Conservation (phyloP, 2,888 invertebrate species). For the Zonitis immaculata region DNA sequence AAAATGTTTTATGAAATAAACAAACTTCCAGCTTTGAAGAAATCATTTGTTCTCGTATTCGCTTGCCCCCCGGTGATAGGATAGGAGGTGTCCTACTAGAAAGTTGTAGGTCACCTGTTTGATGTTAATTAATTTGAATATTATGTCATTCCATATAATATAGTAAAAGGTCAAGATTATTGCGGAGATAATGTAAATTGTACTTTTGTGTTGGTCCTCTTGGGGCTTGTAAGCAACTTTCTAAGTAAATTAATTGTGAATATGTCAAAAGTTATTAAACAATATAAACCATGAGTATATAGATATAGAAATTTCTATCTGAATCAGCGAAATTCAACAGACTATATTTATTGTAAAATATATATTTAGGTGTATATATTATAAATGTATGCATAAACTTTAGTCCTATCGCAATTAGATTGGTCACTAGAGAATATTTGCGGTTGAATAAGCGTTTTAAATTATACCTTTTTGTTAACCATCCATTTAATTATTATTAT, state of each 20-base stretch:
- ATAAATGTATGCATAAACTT: background rate
- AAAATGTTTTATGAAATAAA: too few relatives aligned
- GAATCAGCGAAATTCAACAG: background rate
- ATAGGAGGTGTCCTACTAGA: too few relatives aligned
- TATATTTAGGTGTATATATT: background rate
- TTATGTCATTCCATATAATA: background rate
- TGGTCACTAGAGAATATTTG: conserved; percentile 1
- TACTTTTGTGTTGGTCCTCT: conserved; percentile 24
- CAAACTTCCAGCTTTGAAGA: too few relatives aligned
- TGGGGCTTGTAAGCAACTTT: conserved; percentile 30
- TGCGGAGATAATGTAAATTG: conserved; percentile 28
- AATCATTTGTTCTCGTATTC: too few relatives aligned
- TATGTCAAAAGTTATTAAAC: conserved; percentile 29
- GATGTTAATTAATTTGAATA: background rate
- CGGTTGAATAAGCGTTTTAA: background rate
- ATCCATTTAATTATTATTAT: too few relatives aligned
- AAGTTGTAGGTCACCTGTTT: too few relatives aligned
- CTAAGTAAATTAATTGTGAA: conserved; percentile 34
- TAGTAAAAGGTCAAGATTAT: conserved; percentile 2
- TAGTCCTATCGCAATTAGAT: background rate
- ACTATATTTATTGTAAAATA: too few relatives aligned
- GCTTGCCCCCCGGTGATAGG: too few relatives aligned
- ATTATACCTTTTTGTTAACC: background rate
- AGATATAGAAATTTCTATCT: background rate
- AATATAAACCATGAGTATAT: background rate